phyloP scores from a whole-genome alignment of 2,113 vertebrate genomes.

The Platichthys stellatus region DNA sequence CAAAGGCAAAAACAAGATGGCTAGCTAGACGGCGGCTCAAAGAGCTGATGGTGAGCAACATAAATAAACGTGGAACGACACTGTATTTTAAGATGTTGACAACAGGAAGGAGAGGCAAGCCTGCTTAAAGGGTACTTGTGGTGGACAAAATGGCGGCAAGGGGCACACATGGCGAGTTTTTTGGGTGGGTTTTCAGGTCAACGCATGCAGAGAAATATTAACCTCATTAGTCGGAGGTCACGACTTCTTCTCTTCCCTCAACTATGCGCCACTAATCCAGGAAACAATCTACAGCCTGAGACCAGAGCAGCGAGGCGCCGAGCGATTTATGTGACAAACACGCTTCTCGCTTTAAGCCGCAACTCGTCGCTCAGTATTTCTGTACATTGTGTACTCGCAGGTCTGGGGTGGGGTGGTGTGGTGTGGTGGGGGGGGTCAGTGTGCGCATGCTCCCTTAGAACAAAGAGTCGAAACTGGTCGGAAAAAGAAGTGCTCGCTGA shows the following conservation, averaged over 20 bases:
- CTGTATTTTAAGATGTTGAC: neutral
- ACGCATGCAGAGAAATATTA: constrained; percentile 41
- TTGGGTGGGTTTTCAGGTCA: constrained; percentile 26
- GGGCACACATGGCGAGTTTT: neutral
- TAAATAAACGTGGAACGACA: neutral
- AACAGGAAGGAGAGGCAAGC: neutral
- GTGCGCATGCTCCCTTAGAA: constrained; percentile 42
- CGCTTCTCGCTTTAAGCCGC: neutral
- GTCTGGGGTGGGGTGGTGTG: neutral
- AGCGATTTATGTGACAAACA: neutral
- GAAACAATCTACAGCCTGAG: neutral
- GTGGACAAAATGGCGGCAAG: no score
- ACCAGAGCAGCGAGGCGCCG: neutral
- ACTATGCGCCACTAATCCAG: constrained; percentile 2
- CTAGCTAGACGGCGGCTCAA: neutral
- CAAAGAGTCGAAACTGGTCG: constrained; percentile 35
- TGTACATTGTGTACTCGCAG: constrained; percentile 47
- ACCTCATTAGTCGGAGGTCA: constrained; percentile 66
- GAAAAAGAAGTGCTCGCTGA: neutral
- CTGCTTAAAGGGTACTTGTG: no score
- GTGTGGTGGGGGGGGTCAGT: constrained; percentile 12
- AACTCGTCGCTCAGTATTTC: neutral
- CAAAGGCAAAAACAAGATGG: constrained; percentile 18
- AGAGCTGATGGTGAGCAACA: neutral
- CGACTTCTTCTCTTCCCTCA: constrained; percentile 26